Base-by-base conservation (phyloP, 1,140 invertebrate genomes). In the Hermatobates lingyangjiaoensis region DNA sequence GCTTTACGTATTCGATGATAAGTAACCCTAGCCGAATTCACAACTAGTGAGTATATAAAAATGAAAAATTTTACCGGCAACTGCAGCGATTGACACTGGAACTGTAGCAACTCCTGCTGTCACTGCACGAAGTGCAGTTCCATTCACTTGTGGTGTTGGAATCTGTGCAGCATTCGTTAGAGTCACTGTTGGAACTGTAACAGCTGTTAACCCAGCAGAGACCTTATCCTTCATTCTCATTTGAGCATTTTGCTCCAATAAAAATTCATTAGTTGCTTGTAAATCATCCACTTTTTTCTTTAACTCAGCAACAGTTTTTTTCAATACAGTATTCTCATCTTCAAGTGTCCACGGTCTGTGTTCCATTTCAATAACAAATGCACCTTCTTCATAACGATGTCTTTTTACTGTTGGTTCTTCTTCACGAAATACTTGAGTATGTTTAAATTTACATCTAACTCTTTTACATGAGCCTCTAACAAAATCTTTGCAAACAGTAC, bases 231-330 rank as follows among this genome's bases (percentile, higher is more conserved):
- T 73, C 52, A 83, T 71, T 45, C 83, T 69, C 49, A 85, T 65
- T 45, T 81, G 76, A 10, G 82, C 82, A 64, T 87, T 87, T 66
- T 87, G 83, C 57, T 84, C 81, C 45, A 87, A 61, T 0, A 87
- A 68, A 62, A 85, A 84, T 62, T 86, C 82, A 63, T 86, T 87
- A 2, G 83, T 81, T 4, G 81, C 80, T n/a, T 77, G 79, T 46
- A 57, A 42, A 54, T 58, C 56, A 30, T 56, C 58, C 52, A 75
- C 74, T 61, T 77, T 74, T 58, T 80, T 80, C 62, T 82, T 82
- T 45, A 86, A 62, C 57, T 83, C 80, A 39, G 82, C 78, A 48
- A 86, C 74, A 63, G 80, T 78, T 54, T 79, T 75, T 56, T 79
- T 70, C 30, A 87, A 63, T 53, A 83, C 66, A 34, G 67, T 68